Conservation (phyloP, 2,113 vertebrate species). For the Festucalex cinctus region DNA sequence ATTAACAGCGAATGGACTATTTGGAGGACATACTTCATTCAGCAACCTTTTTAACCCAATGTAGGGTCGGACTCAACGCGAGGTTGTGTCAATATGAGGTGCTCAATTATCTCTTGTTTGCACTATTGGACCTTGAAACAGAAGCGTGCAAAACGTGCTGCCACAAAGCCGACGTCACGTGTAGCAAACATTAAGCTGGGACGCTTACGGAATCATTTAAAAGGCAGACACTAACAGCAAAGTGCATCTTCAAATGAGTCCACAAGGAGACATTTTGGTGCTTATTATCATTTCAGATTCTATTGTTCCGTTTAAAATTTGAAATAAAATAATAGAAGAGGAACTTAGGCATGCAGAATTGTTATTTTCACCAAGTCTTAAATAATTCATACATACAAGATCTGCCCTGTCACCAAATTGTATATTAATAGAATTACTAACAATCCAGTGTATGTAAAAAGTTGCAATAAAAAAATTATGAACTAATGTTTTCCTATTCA, state of each 20-base stretch:
- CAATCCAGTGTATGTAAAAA: neutral
- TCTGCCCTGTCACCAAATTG: neutral
- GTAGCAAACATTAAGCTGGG: neutral
- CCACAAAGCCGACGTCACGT: neutral
- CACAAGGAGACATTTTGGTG: neutral
- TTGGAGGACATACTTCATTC: neutral
- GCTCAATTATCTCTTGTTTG: constrained; percentile 8
- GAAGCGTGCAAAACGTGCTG: neutral
- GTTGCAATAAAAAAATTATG: neutral
- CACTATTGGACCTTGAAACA: constrained; percentile 6
- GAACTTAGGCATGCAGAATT: neutral
- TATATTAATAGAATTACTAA: neutral
- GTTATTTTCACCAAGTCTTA: too few relatives aligned
- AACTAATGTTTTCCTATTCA: neutral
- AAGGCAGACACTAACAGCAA: neutral
- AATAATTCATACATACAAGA: neutral
- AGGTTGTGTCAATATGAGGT: neutral
- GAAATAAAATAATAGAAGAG: neutral
- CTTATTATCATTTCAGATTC: neutral
- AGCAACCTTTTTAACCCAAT: too few relatives aligned
- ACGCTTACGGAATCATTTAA: neutral
- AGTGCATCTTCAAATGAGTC: neutral
- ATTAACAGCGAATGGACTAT: too few relatives aligned
- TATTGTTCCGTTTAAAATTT: neutral
- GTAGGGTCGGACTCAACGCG: neutral